A percentile compares a stretch with the other conserved stretches of the same genome.
These are phyloP conservation scores for Acanthosepion pharaonis DNA, from an alignment of 2,888 invertebrate species.

Conservation along the genomic window DNA sequence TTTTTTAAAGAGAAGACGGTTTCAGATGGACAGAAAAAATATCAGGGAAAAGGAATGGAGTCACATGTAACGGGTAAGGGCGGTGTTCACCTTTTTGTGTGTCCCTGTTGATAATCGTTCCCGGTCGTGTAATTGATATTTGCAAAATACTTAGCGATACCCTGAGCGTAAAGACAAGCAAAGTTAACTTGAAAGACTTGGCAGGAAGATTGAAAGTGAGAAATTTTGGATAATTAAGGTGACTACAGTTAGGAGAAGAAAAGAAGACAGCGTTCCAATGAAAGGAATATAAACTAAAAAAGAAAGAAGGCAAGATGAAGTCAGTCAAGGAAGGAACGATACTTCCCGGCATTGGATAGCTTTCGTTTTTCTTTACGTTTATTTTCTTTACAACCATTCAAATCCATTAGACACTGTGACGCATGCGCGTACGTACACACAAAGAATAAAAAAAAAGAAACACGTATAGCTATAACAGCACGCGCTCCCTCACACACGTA, in stretches of 20 bases:
- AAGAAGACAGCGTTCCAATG: not conserved
- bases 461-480: no score
- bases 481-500: no score
- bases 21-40: not conserved
- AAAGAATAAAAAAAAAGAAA: no score
- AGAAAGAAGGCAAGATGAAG: not conserved
- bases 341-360: no score
- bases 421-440: no score
- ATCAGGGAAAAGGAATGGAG: not conserved
- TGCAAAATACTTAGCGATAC: not conserved
- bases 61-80: not conserved
- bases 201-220: not conserved
- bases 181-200: constrained; percentile 8
- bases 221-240: not conserved
- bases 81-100: not conserved
- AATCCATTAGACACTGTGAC: no score
- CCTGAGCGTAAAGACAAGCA: not conserved
- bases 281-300: not conserved
- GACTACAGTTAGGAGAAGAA: not conserved
- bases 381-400: no score
- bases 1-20: not conserved
- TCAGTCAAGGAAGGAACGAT: not conserved
- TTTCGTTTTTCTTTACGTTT: no score
- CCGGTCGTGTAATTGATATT: not conserved
- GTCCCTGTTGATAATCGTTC: constrained; percentile 8